phyloP scores from a whole-genome alignment of 2,113 vertebrate species.

The Lipophrys pholis region DNA sequence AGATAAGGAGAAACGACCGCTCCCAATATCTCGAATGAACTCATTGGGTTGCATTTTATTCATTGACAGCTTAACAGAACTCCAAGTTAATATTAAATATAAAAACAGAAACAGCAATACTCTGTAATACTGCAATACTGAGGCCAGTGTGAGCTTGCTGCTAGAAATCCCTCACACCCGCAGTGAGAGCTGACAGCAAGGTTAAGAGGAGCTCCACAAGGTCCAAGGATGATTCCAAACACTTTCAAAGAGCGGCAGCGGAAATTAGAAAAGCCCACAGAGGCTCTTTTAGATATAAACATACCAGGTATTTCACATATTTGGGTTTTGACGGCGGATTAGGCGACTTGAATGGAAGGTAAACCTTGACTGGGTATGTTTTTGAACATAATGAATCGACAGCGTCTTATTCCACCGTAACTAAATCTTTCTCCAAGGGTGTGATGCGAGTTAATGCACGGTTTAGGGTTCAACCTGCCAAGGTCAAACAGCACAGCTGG shows the following conservation, averaged over 20 bases:
- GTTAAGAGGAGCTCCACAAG: slow-evolving; percentile 28
- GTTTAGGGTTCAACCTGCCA: slow-evolving; percentile 1
- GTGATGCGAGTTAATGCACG: slow-evolving; percentile 27
- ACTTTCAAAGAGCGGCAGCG: slow-evolving; percentile 1
- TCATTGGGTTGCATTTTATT: no score
- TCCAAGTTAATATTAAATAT: neutral
- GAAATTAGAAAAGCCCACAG: neutral
- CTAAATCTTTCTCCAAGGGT: slow-evolving; percentile 34
- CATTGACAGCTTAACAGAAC: no score
- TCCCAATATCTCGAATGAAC: no score
- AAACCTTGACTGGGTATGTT: neutral
- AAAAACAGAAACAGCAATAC: slow-evolving; percentile 36
- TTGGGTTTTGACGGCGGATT: neutral
- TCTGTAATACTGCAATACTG: no score
- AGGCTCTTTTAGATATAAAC: neutral
- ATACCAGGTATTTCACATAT: neutral
- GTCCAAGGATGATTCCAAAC: slow-evolving; percentile 18
- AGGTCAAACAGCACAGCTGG: slow-evolving; percentile 34
- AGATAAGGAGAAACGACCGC: no score
- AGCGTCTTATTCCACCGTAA: slow-evolving; percentile 12
- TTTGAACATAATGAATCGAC: neutral
- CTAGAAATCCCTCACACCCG: slow-evolving; percentile 41
- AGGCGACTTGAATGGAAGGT: neutral
- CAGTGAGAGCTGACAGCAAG: slow-evolving; percentile 30
- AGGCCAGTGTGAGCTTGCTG: slow-evolving; percentile 33